phyloP scores from a whole-genome alignment of 2,113 vertebrate genomes.

The Scalopus aquaticus region DNA sequence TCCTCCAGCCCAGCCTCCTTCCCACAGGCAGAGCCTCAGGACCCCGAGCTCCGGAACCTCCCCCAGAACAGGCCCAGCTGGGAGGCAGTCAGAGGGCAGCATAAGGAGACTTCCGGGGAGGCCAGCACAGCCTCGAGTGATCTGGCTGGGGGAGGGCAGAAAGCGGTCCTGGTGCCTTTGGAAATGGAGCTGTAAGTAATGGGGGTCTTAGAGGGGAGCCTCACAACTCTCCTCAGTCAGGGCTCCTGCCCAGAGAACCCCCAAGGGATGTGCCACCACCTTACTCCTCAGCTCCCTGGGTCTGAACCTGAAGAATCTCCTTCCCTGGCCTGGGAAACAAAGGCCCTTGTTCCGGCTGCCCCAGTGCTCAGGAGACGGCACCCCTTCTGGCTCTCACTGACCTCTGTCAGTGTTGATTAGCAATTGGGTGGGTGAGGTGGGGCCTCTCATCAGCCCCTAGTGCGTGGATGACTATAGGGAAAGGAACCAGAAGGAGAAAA shows the following conservation, averaged over 20 bases:
- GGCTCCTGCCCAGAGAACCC: background rate
- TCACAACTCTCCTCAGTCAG: background rate
- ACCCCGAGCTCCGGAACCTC: background rate
- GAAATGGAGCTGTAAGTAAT: background rate
- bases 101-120: background rate
- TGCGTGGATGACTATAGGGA: too few relatives aligned
- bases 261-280: background rate
- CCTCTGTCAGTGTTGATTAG: background rate
- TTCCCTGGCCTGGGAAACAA: background rate
- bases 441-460: background rate
- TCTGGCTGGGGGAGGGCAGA: background rate
- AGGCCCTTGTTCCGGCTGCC: background rate
- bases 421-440: background rate
- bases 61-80: background rate
- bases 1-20: conserved; percentile 42
- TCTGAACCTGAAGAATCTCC: background rate
- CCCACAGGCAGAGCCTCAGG: conserved; percentile 33
- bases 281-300: background rate
- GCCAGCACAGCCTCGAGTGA: background rate
- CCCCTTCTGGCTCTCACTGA: background rate
- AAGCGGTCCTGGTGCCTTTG: background rate
- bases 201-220: too few relatives aligned
- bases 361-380: background rate
- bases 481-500: background rate
- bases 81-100: conserved; percentile 25